These are phyloP conservation scores for Drosophila auraria DNA, from an alignment of 1,140 invertebrate genomes.

Conservation along the genomic window DNA sequence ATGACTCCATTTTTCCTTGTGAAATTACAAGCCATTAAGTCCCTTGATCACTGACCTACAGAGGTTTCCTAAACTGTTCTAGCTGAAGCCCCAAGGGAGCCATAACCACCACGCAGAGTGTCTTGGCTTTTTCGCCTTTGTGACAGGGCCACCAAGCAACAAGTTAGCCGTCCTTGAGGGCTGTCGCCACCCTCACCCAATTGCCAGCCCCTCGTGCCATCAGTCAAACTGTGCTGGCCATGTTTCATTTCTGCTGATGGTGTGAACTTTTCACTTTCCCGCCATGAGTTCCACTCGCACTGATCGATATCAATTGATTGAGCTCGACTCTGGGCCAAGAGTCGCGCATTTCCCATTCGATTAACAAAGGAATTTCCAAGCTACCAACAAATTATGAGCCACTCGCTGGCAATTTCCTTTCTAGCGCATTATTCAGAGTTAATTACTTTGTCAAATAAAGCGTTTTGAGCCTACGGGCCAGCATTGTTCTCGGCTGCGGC, in stretches of 20 bases:
- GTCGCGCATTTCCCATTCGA: conserved; percentile 38
- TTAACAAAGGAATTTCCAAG: conserved; percentile 42
- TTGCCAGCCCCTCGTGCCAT: conserved; percentile 3
- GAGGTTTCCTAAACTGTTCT: conserved; percentile 36
- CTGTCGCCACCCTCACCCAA: background rate
- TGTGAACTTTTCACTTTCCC: conserved; percentile 43
- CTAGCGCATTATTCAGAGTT: conserved; percentile 73
- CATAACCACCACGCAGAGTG: conserved; percentile 23
- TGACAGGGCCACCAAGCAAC: conserved; percentile 32
- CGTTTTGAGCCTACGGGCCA: conserved; percentile 35
- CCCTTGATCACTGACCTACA: conserved; percentile 20
- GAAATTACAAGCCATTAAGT: conserved; percentile 10
- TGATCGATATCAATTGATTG: conserved; percentile 60
- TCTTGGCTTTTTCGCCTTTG: conserved; percentile 35
- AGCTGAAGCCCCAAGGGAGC: conserved; percentile 30
- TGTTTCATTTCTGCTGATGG: conserved; percentile 38
- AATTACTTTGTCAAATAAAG: conserved; percentile 78
- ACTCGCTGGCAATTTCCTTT: conserved; percentile 68
- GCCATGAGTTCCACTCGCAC: conserved; percentile 22
- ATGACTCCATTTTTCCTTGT: background rate
- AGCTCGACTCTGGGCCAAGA: background rate
- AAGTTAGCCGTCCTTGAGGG: conserved; percentile 36
- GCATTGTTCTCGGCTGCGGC: conserved; percentile 26
- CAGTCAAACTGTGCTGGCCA: conserved; percentile 44
- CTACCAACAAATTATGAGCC: conserved; percentile 65